Evolutionary conservation across 1,140 invertebrate species (phyloP).

Genomic region (Hestina assimilis): DNA sequence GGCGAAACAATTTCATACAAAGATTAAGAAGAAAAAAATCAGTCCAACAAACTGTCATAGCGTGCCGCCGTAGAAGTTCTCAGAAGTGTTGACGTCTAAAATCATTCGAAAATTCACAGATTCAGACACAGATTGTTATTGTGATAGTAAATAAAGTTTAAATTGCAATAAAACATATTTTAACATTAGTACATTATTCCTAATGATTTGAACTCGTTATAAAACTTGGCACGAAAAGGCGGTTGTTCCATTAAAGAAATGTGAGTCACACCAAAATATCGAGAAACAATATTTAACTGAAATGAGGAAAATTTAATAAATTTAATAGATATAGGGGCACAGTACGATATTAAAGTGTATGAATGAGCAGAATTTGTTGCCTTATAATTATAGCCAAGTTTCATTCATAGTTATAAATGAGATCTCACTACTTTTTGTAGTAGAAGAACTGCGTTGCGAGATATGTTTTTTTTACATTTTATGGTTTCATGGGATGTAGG

Average conservation of each 20-base stretch:
- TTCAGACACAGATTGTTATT: background rate
- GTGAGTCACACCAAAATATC: slow-evolving; percentile 22
- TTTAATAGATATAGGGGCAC: too few species aligned
- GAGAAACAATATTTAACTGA: background rate
- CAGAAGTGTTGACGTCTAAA: slow-evolving; percentile 1
- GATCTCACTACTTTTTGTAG: too few species aligned
- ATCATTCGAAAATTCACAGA: background rate
- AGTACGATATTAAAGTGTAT: too few species aligned
- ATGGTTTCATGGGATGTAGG: too few species aligned
- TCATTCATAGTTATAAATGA: too few species aligned
- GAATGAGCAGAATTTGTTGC: too few species aligned
- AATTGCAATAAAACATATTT: slow-evolving; percentile 11
- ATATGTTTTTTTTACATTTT: too few species aligned
- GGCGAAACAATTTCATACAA: slow-evolving; percentile 25
- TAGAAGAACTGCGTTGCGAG: too few species aligned
- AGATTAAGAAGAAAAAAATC: slow-evolving; percentile 30
- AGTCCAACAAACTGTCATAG: background rate
- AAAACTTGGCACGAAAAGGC: slow-evolving; percentile 37
- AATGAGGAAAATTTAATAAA: too few species aligned
- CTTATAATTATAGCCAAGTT: too few species aligned
- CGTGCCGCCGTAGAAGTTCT: slow-evolving; percentile 11
- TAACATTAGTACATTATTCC: slow-evolving; percentile 18
- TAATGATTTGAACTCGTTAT: slow-evolving; percentile 29
- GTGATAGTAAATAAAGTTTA: slow-evolving; percentile 2
- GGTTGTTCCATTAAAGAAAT: slow-evolving; percentile 21